phyloP scores from a whole-genome alignment of 2,797 vertebrate species.

The Sylvia borin region DNA sequence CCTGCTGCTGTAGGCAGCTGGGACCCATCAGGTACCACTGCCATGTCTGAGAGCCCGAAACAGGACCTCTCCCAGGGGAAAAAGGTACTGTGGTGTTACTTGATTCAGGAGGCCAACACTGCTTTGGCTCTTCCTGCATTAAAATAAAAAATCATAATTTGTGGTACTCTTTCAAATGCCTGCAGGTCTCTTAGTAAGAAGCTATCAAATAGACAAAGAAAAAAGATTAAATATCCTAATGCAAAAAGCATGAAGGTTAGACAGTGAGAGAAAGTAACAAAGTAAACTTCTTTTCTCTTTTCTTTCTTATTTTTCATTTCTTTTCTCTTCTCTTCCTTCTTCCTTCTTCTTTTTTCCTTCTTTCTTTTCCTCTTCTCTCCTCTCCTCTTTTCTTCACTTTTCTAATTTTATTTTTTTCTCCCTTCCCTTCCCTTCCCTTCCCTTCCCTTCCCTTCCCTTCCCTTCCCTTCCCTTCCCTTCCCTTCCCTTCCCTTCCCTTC shows the following conservation, averaged over 20 bases:
- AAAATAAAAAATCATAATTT: not conserved
- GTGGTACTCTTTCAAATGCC: not conserved
- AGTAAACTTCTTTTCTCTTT: not conserved
- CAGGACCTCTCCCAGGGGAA: constrained; percentile 35
- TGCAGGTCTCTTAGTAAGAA: not conserved
- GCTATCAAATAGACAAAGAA: not conserved
- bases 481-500: too few species aligned
- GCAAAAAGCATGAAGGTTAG: not conserved
- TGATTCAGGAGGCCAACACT: not conserved
- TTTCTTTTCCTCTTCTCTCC: too few species aligned
- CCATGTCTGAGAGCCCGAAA: not conserved
- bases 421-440: too few species aligned
- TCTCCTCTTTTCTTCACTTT: too few species aligned
- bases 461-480: too few species aligned
- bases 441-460: too few species aligned
- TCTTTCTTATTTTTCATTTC: too few species aligned
- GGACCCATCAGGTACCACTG: constrained; percentile 27
- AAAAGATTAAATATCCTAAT: not conserved
- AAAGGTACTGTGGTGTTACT: not conserved
- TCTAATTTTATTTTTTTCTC: too few species aligned
- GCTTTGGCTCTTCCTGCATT: not conserved
- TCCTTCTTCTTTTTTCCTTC: too few species aligned
- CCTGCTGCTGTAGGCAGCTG: constrained; percentile 26
- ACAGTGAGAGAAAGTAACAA: not conserved
- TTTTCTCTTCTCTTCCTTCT: too few species aligned